Percentiles rank a stretch among this genome's conserved stretches.
phyloP scores from a whole-genome alignment of 2,113 vertebrate species.

The Parus major region DNA sequence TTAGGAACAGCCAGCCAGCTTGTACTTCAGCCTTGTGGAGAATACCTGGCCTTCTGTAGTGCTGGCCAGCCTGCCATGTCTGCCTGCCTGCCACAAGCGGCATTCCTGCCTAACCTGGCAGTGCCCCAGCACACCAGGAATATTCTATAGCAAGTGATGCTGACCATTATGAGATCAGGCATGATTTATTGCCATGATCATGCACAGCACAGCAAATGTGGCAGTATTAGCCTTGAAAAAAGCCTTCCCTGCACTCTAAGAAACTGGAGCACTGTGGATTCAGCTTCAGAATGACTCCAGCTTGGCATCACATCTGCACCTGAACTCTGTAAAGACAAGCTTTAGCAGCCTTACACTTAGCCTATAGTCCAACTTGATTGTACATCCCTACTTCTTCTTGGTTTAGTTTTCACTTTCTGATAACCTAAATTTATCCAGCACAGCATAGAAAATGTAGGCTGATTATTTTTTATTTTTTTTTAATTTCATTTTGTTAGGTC shows the following conservation, averaged over 20 bases:
- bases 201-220: neutral
- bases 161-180: neutral
- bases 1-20: neutral
- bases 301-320: neutral
- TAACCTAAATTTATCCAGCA: neutral
- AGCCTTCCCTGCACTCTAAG: neutral
- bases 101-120: neutral
- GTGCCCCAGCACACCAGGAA: neutral
- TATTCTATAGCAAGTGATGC: neutral
- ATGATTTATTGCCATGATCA: neutral
- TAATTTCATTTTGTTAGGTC: neutral
- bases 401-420: neutral
- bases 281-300: neutral
- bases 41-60: neutral
- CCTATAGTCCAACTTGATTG: neutral
- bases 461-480: neutral
- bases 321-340: neutral
- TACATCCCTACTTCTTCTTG: neutral
- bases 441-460: neutral
- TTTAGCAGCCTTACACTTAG: neutral
- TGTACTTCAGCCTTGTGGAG: neutral
- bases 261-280: neutral
- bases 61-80: neutral
- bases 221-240: neutral
- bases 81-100: rapidly evolving